Evolutionary conservation across 2,113 vertebrate genomes (phyloP).

Genomic region (Mellivora capensis): DNA sequence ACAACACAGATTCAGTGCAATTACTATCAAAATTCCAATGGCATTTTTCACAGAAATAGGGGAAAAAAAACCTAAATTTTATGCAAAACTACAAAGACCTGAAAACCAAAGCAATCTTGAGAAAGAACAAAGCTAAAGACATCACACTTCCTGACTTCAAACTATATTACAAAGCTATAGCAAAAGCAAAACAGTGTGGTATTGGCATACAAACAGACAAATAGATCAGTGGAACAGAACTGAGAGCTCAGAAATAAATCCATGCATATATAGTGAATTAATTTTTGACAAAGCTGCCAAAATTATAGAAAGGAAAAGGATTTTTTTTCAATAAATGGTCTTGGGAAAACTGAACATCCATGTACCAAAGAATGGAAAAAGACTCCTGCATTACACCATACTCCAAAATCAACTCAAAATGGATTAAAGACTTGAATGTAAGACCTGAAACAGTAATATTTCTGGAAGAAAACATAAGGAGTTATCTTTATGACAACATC

Average conservation of each 20-base stretch:
- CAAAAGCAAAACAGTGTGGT: background rate
- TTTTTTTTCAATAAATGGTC: background rate
- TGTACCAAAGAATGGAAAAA: background rate
- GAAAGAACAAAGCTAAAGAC: background rate
- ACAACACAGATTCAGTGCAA: background rate
- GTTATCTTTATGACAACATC: background rate
- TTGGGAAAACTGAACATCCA: background rate
- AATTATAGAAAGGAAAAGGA: background rate
- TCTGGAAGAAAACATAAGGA: background rate
- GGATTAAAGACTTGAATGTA: background rate
- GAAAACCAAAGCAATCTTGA: background rate
- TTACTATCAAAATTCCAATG: background rate
- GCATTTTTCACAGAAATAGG: background rate
- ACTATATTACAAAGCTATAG: background rate
- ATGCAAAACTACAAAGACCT: background rate
- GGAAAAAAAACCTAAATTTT: background rate
- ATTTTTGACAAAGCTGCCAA: background rate
- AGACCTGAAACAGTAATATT: background rate
- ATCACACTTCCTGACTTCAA: background rate
- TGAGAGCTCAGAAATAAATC: background rate
- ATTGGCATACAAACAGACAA: background rate
- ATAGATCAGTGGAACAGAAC: background rate
- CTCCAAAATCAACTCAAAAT: background rate
- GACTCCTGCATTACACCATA: background rate
- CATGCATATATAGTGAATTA: background rate